phyloP scores from a whole-genome alignment of 2,888 invertebrate genomes.

The Sphaerolaimus hirsutus region DNA sequence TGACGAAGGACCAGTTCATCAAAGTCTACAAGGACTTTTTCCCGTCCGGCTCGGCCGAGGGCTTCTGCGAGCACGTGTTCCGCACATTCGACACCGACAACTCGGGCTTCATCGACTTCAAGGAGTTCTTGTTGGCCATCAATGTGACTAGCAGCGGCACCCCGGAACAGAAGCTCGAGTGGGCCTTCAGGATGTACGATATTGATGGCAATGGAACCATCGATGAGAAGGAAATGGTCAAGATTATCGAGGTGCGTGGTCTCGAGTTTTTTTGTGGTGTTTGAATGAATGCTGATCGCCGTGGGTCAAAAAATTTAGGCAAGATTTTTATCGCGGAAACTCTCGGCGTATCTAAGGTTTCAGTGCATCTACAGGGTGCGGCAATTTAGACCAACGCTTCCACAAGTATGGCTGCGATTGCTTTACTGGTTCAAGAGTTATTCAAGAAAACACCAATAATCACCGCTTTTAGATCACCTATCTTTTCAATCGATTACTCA shows the following conservation, averaged over 20 bases:
- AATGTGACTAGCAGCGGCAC: slow-evolving; percentile 91
- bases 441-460: too few species aligned
- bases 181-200: slow-evolving; percentile 97
- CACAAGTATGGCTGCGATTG: too few species aligned
- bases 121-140: slow-evolving; percentile 84
- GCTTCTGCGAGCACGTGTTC: slow-evolving; percentile 27
- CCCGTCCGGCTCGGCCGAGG: slow-evolving; percentile 25
- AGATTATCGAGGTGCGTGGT: slow-evolving; percentile 98
- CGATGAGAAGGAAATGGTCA: slow-evolving; percentile 94
- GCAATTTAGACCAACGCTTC: too few species aligned
- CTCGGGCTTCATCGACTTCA: slow-evolving; percentile 73
- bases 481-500: too few species aligned
- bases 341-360: too few species aligned
- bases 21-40: slow-evolving; percentile 27
- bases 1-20: slow-evolving; percentile 27
- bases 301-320: too few species aligned
- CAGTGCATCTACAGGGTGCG: too few species aligned
- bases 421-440: too few species aligned
- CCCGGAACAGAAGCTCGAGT: slow-evolving; percentile 87
- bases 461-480: too few species aligned
- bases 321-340: too few species aligned
- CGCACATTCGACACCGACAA: slow-evolving; percentile 51
- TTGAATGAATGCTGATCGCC: too few species aligned
- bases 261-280: too few species aligned
- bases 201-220: slow-evolving; percentile 92